These are phyloP conservation scores for Nothobranchius furzeri DNA, from an alignment of 2,113 vertebrate genomes.

Conservation along the genomic window DNA sequence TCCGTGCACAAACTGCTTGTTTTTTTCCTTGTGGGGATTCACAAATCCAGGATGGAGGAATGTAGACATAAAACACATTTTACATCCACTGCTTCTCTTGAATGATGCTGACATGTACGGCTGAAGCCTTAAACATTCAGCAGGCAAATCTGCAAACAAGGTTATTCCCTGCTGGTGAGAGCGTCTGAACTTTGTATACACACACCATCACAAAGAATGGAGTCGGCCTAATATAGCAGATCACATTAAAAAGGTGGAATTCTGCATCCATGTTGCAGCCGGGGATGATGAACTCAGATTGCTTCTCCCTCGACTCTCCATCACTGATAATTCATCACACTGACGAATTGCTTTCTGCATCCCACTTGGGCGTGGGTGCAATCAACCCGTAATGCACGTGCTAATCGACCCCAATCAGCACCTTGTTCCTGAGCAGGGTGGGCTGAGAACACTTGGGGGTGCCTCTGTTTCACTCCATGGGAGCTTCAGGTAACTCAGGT, in stretches of 20 bases:
- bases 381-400: conserved; percentile 54
- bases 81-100: neutral
- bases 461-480: conserved; percentile 22
- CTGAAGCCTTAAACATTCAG: neutral
- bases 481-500: neutral
- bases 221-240: conserved; percentile 31
- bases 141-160: neutral
- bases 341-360: conserved; percentile 30
- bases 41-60: too few relatives aligned
- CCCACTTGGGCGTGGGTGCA: conserved; percentile 43
- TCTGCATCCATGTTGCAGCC: conserved; percentile 22
- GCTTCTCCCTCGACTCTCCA: conserved; percentile 45
- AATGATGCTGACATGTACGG: neutral
- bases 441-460: conserved; percentile 37
- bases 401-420: conserved; percentile 65
- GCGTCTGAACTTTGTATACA: conserved; percentile 26
- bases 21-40: neutral
- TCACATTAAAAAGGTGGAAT: conserved; percentile 38
- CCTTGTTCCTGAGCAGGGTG: conserved; percentile 34
- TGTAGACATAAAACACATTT: neutral
- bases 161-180: conserved; percentile 5
- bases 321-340: conserved; percentile 48
- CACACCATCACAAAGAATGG: conserved; percentile 24
- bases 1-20: neutral
- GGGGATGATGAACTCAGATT: conserved; percentile 57